A percentile compares a stretch with the other conserved stretches of the same genome.
Evolutionary conservation across 2,113 vertebrate genomes (phyloP).

Genomic region (Ia io): DNA sequence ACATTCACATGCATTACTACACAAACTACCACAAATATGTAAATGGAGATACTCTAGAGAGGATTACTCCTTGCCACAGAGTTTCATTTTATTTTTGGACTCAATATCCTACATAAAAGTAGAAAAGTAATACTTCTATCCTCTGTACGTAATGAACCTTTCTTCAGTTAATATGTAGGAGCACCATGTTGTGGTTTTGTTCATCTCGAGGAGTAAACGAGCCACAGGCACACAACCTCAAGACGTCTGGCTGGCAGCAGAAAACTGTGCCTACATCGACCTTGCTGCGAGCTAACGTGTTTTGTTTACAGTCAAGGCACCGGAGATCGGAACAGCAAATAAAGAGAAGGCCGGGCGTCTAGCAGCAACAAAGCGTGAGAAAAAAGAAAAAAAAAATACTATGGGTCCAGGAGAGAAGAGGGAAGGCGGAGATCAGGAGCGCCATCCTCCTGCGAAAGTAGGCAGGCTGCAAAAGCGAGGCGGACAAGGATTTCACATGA

Average conservation of each 20-base stretch:
- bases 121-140: not conserved
- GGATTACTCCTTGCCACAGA: not conserved
- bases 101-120: not conserved
- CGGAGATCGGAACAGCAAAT: slow-evolving; percentile 68
- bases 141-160: not conserved
- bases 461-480: slow-evolving; percentile 1
- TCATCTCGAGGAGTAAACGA: slow-evolving; percentile 19
- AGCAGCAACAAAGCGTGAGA: slow-evolving; percentile 53
- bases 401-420: not conserved
- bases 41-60: not conserved
- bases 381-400: not conserved
- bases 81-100: not conserved
- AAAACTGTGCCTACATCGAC: slow-evolving; percentile 75
- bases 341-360: slow-evolving; percentile 69
- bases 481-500: not conserved
- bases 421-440: slow-evolving; percentile 56
- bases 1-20: not conserved
- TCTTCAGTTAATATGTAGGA: not conserved
- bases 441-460: slow-evolving; percentile 70
- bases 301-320: slow-evolving; percentile 81
- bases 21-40: not conserved
- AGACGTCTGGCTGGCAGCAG: slow-evolving; percentile 59
- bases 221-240: slow-evolving; percentile 77
- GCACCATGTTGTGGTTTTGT: slow-evolving; percentile 53
- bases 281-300: slow-evolving; percentile 81